Evolutionary conservation across 1,140 invertebrate species (phyloP).

Genomic region (Drosophila ogumai): DNA sequence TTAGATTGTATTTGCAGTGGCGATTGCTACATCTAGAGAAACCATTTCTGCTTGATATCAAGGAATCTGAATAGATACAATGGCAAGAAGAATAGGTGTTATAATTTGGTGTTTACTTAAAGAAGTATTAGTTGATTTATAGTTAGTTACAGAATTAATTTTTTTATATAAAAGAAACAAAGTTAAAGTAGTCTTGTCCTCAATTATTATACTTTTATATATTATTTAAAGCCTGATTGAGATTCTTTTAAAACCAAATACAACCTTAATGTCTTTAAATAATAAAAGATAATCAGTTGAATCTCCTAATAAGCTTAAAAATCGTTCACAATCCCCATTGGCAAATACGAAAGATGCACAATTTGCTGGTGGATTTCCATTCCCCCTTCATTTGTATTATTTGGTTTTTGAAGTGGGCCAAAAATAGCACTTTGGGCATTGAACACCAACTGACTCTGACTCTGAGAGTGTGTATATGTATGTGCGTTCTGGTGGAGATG

Average conservation of each 20-base stretch:
- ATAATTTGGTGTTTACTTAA: neutral
- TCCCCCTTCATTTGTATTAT: constrained; percentile 18
- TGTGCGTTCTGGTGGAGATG: constrained; percentile 27
- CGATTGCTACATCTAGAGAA: neutral
- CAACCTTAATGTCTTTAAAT: neutral
- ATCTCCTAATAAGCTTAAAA: neutral
- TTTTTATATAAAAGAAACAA: neutral
- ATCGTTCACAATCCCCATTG: neutral
- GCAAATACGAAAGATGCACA: constrained; percentile 17
- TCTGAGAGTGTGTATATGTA: constrained; percentile 30
- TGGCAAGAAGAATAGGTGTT: constrained; percentile 20
- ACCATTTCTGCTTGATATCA: neutral
- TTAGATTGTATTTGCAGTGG: constrained; percentile 28
- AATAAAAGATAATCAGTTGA: neutral
- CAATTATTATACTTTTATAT: too few relatives aligned
- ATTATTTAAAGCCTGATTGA: neutral
- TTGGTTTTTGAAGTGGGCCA: constrained; percentile 35
- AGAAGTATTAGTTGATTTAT: neutral
- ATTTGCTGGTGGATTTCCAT: constrained; percentile 24
- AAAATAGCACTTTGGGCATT: constrained; percentile 50
- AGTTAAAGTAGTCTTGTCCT: neutral
- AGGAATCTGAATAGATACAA: neutral
- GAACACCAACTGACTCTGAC: constrained; percentile 54
- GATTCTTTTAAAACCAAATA: neutral
- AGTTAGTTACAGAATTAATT: neutral